These are phyloP conservation scores for Gopherus evgoodei DNA, from an alignment of 2,113 vertebrate genomes.

Conservation along the genomic window DNA sequence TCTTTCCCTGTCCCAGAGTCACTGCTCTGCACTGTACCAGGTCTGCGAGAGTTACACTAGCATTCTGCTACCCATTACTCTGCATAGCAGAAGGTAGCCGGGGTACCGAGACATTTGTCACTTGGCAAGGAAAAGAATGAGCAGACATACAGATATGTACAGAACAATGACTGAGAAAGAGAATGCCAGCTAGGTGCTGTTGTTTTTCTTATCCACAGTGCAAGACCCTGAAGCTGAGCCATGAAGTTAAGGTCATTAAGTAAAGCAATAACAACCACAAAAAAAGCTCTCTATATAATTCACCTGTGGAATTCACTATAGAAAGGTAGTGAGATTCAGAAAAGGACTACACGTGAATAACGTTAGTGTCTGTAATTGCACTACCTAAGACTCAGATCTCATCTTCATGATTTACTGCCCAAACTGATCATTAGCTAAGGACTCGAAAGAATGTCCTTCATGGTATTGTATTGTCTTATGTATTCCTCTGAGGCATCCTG, in stretches of 20 bases:
- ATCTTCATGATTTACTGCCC: not conserved
- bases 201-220: not conserved
- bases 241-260: not conserved
- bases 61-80: not conserved
- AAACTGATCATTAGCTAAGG: not conserved
- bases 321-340: not conserved
- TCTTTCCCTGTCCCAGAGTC: not conserved
- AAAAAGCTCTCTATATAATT: not conserved
- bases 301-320: not conserved
- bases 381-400: not conserved
- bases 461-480: not conserved
- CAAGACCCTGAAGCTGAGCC: not conserved
- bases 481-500: not conserved
- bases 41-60: not conserved
- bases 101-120: not conserved
- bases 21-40: not conserved
- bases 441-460: not conserved
- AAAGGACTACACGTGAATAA: not conserved
- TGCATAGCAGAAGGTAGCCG: not conserved
- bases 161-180: not conserved
- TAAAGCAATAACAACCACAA: not conserved
- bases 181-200: not conserved
- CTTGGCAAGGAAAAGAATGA: not conserved
- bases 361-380: not conserved
- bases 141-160: not conserved